These are phyloP conservation scores for Mesembrinibis cayennensis DNA, from an alignment of 2,113 vertebrate genomes.

Conservation along the genomic window DNA sequence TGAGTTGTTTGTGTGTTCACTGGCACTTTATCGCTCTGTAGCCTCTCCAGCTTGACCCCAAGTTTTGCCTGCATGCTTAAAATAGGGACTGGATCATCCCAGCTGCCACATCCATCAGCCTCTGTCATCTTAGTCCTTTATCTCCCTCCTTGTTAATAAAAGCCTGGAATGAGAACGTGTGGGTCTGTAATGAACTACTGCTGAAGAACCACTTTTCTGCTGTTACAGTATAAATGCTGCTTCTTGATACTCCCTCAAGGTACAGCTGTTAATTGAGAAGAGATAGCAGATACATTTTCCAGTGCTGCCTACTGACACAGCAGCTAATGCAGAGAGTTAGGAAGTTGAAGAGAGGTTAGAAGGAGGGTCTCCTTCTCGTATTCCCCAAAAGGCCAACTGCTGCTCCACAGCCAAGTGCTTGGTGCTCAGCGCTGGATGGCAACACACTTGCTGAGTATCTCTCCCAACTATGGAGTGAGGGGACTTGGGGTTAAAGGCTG, in stretches of 20 bases:
- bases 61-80: conserved; percentile 49
- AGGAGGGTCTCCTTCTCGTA: background rate
- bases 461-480: background rate
- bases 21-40: background rate
- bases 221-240: background rate
- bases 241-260: background rate
- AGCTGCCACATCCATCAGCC: conserved; percentile 58
- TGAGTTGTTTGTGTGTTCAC: conserved; percentile 30
- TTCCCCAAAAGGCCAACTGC: background rate
- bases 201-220: background rate
- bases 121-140: conserved; percentile 35
- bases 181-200: background rate
- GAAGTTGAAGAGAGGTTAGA: background rate
- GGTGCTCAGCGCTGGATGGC: background rate
- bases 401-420: background rate
- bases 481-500: background rate
- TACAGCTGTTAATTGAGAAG: background rate
- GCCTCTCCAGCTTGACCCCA: conserved; percentile 26
- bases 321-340: background rate
- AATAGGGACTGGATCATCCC: conserved; percentile 55
- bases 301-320: background rate
- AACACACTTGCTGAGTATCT: background rate
- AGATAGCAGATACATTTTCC: background rate
- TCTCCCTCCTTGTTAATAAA: conserved; percentile 38
- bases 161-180: conserved; percentile 15